Evolutionary conservation across 2,113 vertebrate genomes (phyloP), one percentile per base, ranked within the genome.

Genomic region (Ranitomeya variabilis): DNA sequence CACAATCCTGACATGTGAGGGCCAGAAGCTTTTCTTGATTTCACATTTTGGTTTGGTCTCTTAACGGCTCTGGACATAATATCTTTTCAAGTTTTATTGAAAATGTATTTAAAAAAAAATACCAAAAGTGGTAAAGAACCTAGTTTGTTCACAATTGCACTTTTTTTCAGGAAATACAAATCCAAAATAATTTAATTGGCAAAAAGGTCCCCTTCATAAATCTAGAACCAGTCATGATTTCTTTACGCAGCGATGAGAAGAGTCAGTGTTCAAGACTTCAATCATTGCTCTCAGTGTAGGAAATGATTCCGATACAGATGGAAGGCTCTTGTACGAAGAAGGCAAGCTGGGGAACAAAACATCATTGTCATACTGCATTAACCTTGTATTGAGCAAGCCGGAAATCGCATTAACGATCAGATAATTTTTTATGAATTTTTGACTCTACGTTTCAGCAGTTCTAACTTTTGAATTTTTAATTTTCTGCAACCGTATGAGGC

Each of bases 261-360:
- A 95, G 91, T 99, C 97, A 57, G 97, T 97, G 93, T 99, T 99
- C 87, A 99, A 95, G 90, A 96, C 97, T 95, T 99, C 98, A 11
- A 99, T 97, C 97, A 98, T 97, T 0, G 95, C 97, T 93, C 98
- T 95, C 89, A 96, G 91, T 0, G 97, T 97, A 52, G 97, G 96
- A 92, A 99, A 99, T 16, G 96, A 96, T 94, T 99, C 98, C 0
- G 97, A 95, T 85, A 99, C 96, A 0, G 97, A 96, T 0, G 98
- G 97, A 76, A 99, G 96, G 87, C 92, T 97, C 93, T 97, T 97
- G 92, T 99, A 99, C 91, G 96, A 97, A 85, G 94, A 91, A 16
- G 98, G 97, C 91, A 99, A 95, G 92, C 98, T 99, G 92, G 21
- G 93, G 94, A 59, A 90, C 37, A 74, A 90, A 84, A 78, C 31